Percentiles rank a stretch among this genome's conserved stretches.
These are phyloP conservation scores for Sinocyclocheilus anshuiensis DNA, from an alignment of 2,113 vertebrate genomes.

Conservation along the genomic window DNA sequence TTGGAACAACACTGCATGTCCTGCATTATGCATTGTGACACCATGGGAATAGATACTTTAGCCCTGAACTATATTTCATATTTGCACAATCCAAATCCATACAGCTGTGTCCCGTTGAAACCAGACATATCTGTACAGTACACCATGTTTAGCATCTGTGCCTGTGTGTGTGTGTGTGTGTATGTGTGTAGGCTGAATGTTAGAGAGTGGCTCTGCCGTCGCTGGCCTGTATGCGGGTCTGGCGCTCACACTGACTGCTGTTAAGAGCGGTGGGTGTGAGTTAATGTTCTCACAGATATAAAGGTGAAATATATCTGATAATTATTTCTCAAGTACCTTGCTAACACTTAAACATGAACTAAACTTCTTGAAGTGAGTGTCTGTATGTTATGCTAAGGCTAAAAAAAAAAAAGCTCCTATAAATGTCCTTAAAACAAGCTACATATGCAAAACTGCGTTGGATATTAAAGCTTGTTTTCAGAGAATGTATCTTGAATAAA, in stretches of 20 bases:
- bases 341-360: neutral
- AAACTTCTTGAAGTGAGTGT: neutral
- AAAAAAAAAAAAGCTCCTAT: neutral
- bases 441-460: too few relatives aligned
- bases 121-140: constrained; percentile 11
- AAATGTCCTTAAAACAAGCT: neutral
- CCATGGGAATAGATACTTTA: constrained; percentile 26
- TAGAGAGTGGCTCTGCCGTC: neutral
- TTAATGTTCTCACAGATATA: neutral
- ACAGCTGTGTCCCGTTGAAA: neutral
- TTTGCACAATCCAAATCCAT: neutral
- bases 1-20: constrained; percentile 3
- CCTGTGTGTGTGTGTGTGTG: neutral
- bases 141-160: neutral
- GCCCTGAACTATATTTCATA: constrained; percentile 18
- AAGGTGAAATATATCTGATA: constrained; percentile 20
- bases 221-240: constrained; percentile 47
- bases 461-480: neutral
- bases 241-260: neutral
- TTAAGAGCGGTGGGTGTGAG: constrained; percentile 23
- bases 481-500: neutral
- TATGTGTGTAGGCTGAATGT: neutral
- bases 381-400: neutral
- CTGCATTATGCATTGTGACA: neutral
- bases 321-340: constrained; percentile 21